These are phyloP conservation scores for Epsilonema sp. DNA, from an alignment of 2,888 invertebrate genomes.

Conservation along the genomic window DNA sequence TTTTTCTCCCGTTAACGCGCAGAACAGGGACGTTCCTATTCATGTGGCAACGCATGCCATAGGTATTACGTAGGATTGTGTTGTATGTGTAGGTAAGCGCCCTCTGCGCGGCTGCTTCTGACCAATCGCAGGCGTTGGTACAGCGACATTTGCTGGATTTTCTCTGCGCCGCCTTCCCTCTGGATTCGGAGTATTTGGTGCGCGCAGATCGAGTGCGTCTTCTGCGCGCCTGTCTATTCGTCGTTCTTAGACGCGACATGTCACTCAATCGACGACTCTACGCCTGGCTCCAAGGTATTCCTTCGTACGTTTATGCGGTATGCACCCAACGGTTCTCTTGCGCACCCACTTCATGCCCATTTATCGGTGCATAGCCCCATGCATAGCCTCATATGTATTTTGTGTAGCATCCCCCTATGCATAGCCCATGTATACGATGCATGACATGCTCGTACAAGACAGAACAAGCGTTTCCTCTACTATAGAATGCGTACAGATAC, in stretches of 20 bases:
- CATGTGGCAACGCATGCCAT: too few relatives aligned
- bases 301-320: too few relatives aligned
- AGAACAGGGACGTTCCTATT: background rate
- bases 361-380: too few relatives aligned
- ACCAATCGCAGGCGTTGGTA: conserved; percentile 57
- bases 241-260: conserved; percentile 62
- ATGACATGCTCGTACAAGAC: too few relatives aligned
- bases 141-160: conserved; percentile 67
- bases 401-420: too few relatives aligned
- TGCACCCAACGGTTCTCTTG: background rate
- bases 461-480: too few relatives aligned
- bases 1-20: background rate
- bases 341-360: too few relatives aligned
- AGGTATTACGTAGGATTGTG: too few relatives aligned
- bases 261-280: conserved; percentile 63
- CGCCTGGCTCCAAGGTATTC: too few relatives aligned
- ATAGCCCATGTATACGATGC: too few relatives aligned
- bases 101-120: conserved; percentile 54
- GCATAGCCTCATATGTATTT: too few relatives aligned
- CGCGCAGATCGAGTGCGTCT: conserved; percentile 47
- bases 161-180: conserved; percentile 57
- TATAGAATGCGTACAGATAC: too few relatives aligned
- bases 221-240: conserved; percentile 48
- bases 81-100: conserved; percentile 48
- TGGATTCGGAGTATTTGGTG: conserved; percentile 45